A percentile compares a stretch with the other conserved stretches of the same genome.
Conservation (phyloP, 2,113 vertebrate species). For the Struthio camelus region DNA sequence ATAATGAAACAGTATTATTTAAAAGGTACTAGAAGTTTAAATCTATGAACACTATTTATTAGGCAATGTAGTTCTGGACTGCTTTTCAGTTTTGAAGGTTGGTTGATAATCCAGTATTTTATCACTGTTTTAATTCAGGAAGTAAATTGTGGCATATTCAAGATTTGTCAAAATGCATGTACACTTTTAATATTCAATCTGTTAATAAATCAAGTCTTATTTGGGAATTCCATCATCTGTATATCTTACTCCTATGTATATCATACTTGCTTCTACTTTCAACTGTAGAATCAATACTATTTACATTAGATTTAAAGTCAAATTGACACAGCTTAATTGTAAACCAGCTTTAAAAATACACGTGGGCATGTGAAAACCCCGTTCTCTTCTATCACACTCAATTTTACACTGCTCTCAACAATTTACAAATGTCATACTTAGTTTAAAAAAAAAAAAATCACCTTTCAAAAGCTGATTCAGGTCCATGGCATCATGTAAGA, state of each 20-base stretch:
- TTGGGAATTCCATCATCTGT: background rate
- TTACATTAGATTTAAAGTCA: background rate
- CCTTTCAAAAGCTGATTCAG: slow-evolving; percentile 84
- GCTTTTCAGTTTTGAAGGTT: background rate
- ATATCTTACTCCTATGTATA: background rate
- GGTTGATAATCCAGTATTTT: background rate
- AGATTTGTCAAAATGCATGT: background rate
- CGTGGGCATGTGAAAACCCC: background rate
- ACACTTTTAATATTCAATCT: background rate
- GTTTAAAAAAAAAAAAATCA: slow-evolving; percentile 48
- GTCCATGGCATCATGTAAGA: slow-evolving; percentile 80
- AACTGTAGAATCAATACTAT: background rate
- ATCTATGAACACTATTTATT: background rate
- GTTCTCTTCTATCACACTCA: background rate
- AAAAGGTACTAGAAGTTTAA: background rate
- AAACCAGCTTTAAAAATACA: background rate
- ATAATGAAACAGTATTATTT: background rate
- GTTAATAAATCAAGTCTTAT: background rate
- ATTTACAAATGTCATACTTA: background rate
- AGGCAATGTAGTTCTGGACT: background rate
- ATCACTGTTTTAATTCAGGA: background rate
- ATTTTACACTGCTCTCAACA: background rate
- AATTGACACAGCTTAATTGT: background rate
- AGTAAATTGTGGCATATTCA: background rate
- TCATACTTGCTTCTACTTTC: background rate